Percentiles rank a stretch among this genome's conserved stretches.
These are phyloP conservation scores for Sapajus apella DNA, from an alignment of 2,113 vertebrate genomes.

Conservation along the genomic window DNA sequence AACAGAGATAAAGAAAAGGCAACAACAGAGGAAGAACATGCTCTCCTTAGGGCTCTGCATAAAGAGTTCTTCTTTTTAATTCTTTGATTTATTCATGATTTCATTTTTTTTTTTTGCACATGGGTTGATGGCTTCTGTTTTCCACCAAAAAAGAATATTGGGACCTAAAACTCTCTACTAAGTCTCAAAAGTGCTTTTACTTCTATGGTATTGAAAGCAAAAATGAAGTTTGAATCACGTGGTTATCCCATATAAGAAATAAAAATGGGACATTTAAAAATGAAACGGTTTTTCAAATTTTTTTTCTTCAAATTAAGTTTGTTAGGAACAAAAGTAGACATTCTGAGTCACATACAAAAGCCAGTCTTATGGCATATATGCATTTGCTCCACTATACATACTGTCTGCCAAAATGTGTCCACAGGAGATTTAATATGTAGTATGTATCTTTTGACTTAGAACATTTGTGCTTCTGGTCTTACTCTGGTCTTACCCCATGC, in stretches of 20 bases:
- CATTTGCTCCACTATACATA: background rate
- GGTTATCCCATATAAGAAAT: background rate
- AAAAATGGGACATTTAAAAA: background rate
- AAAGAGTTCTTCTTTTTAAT: background rate
- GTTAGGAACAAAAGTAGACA: background rate
- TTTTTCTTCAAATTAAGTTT: background rate
- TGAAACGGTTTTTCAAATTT: background rate
- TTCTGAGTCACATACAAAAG: background rate
- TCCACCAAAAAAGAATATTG: background rate
- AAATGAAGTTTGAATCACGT: background rate
- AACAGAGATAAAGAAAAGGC: background rate
- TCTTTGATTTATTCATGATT: background rate
- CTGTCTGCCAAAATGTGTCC: background rate
- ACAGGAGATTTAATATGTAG: background rate
- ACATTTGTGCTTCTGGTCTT: background rate
- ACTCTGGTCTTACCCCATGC: background rate
- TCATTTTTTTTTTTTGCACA: slow-evolving; percentile 16
- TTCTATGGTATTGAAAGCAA: background rate
- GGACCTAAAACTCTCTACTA: background rate
- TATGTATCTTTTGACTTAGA: background rate
- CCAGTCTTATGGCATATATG: background rate
- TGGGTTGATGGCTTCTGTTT: background rate
- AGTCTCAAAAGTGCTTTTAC: slow-evolving; percentile 26
- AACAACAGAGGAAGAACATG: background rate
- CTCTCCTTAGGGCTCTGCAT: too few relatives aligned